These are phyloP conservation scores for Chauna torquata DNA, from an alignment of 2,113 vertebrate genomes.

Conservation along the genomic window DNA sequence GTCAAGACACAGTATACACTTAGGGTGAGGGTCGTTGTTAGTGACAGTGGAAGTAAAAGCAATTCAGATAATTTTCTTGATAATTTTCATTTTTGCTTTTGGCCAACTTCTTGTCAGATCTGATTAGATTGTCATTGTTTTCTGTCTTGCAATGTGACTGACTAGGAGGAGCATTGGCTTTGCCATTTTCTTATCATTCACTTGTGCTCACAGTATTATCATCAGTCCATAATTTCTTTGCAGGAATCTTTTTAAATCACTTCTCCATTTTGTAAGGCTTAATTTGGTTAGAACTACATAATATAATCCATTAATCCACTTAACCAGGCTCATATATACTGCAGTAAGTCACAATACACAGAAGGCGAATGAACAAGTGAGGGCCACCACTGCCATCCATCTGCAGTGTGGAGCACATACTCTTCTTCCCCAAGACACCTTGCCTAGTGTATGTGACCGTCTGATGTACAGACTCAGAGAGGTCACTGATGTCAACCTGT, in stretches of 20 bases:
- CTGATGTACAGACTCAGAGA: background rate
- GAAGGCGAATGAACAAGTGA: background rate
- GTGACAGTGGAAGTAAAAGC: background rate
- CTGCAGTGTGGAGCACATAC: fast-evolving
- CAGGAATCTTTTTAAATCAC: background rate
- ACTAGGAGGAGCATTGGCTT: background rate
- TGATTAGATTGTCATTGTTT: background rate
- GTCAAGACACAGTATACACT: background rate
- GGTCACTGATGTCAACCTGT: background rate
- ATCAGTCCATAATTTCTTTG: background rate
- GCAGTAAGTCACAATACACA: background rate
- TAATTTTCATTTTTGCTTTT: background rate
- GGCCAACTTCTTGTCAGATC: background rate
- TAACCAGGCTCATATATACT: background rate
- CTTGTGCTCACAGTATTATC: background rate
- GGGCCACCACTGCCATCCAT: fast-evolving
- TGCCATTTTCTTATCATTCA: background rate
- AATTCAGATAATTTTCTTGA: background rate
- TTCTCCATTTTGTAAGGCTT: background rate
- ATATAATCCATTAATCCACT: background rate
- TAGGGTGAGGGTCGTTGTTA: background rate
- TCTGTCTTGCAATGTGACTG: background rate
- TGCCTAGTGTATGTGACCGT: background rate
- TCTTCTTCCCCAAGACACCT: background rate
- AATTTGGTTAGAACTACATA: background rate